Evolutionary conservation across 2,797 vertebrate genomes (phyloP), one percentile per base, ranked within the genome.

Genomic region (Holocentrus rufus): DNA sequence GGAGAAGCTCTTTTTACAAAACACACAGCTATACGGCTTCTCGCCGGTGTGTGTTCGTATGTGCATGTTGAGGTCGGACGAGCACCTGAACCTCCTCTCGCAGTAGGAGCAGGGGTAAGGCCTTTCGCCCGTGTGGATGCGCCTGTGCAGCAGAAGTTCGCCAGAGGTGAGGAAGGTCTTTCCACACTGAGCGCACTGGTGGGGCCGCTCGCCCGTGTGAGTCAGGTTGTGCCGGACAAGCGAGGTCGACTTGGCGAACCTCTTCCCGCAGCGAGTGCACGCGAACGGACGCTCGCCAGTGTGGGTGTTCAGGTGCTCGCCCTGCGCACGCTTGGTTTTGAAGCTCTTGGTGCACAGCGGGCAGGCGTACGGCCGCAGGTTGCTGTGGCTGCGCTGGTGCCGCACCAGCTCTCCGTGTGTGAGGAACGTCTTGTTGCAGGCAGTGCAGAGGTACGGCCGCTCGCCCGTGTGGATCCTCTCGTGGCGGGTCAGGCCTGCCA

Each of bases 91-190:
- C 68, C 83, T 83, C 74, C 89, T 85, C 5, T 88, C 86, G 0
- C 90, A 92, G 77, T 77, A 59, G 47, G 82, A 76, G 77, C 91
- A 92, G 36, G 83, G 77, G n/a, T 91, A 93, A 0, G 92, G 91
- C 53, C 58, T 67, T 54, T 93, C 90, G 9, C 89, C 90, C 0
- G 89, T 91, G 86, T 92, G 92, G 49, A 79, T 84, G 6, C 90
- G 85, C 11, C 56, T 80, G 83, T 92, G 92, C 4, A 91, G 83
- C 2, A 90, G 90, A 30, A 93, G 87, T 75, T 91, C 91, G 0
- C 89, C 85, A 0, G 91, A 91, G 0, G 89, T 91, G 22, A 92
- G 83, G 72, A 93, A 92, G 8, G 82, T 86, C 76, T 92, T 93
- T 1, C 79, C 76, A 2, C 92, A 93, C 64, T 88, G 85, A 2